phyloP scores from a whole-genome alignment of 2,888 invertebrate genomes.

The Drosophila leonis region DNA sequence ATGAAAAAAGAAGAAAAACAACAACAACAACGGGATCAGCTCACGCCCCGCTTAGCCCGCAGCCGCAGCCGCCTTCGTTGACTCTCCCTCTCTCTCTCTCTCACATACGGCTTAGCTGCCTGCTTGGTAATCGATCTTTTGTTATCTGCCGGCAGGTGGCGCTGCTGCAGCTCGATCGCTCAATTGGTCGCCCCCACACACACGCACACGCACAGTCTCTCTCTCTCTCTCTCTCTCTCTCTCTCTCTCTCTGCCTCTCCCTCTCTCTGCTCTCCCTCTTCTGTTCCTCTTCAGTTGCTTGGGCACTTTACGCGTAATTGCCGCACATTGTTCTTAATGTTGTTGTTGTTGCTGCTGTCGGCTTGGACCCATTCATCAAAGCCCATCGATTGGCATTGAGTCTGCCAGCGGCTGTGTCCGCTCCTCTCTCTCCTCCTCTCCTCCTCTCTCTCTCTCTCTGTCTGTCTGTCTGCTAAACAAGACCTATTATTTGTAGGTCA shows the following conservation, averaged over 20 bases:
- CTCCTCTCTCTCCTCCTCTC: neutral
- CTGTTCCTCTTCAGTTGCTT: conserved; percentile 43
- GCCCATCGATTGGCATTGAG: conserved; percentile 61
- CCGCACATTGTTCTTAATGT: conserved; percentile 51
- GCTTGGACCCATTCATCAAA: conserved; percentile 67
- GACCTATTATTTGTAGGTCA: conserved; percentile 84
- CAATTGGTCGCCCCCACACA: conserved; percentile 41
- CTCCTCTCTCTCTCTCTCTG: no score
- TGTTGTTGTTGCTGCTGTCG: conserved; percentile 36
- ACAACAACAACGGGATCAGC: conserved; percentile 44
- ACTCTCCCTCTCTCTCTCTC: neutral
- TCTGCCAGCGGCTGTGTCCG: conserved; percentile 13
- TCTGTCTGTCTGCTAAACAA: conserved; percentile 58
- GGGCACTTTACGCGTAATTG: conserved; percentile 73
- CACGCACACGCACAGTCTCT: neutral
- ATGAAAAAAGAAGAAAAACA: neutral
- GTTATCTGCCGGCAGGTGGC: conserved; percentile 44
- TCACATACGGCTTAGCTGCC: conserved; percentile 10
- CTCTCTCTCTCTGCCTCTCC: neutral
- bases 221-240: neutral
- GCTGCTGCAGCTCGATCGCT: conserved; percentile 36
- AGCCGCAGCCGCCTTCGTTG: neutral
- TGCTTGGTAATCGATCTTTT: conserved; percentile 42
- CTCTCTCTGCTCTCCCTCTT: neutral
- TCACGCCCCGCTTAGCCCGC: conserved; percentile 26